These are phyloP conservation scores for Aepyceros melampus DNA, from an alignment of 2,113 vertebrate genomes.

Conservation along the genomic window DNA sequence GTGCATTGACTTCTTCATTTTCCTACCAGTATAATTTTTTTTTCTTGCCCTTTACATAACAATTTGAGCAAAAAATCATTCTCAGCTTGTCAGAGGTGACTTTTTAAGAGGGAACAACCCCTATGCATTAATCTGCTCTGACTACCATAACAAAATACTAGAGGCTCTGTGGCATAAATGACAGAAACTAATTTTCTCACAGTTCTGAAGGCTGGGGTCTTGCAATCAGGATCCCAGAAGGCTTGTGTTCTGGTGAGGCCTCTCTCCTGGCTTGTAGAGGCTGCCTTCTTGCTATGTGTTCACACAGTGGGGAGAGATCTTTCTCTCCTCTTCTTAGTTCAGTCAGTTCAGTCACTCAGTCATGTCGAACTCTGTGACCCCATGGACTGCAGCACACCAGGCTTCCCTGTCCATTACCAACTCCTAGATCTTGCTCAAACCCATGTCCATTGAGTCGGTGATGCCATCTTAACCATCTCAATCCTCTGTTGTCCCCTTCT, in stretches of 20 bases:
- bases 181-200: not conserved
- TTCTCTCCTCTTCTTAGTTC: not conserved
- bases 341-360: not conserved
- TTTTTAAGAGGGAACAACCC: not conserved
- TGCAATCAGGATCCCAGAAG: not conserved
- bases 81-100: not conserved
- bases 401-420: not conserved
- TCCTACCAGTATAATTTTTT: not conserved
- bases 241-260: not conserved
- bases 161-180: not conserved
- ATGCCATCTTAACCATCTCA: not conserved
- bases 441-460: not conserved
- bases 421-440: not conserved
- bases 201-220: not conserved
- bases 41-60: not conserved
- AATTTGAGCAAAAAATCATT: not conserved
- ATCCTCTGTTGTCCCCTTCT: not conserved
- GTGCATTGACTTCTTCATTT: conserved; percentile 35
- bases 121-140: not conserved
- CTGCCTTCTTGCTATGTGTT: not conserved
- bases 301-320: not conserved
- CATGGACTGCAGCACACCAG: not conserved
- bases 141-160: not conserved
- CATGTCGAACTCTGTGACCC: not conserved
- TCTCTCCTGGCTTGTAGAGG: not conserved